phyloP scores from a whole-genome alignment of 2,113 vertebrate species.

The Rallus limicola region DNA sequence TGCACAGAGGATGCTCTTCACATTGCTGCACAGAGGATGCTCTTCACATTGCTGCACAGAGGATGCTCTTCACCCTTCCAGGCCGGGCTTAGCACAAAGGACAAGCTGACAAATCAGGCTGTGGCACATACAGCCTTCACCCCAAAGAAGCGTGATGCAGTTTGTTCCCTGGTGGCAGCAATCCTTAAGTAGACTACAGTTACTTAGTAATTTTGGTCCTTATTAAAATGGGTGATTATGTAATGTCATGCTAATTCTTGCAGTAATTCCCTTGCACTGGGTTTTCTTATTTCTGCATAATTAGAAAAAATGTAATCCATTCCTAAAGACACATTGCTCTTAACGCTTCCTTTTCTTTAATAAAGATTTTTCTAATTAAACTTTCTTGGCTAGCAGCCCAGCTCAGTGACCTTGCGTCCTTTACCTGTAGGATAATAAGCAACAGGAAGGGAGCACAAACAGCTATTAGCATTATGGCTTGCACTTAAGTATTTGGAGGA shows the following conservation, averaged over 20 bases:
- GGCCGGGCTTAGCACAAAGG: background rate
- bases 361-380: constrained; percentile 36
- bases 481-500: background rate
- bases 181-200: background rate
- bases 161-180: constrained; percentile 5
- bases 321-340: constrained; percentile 47
- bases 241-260: constrained; percentile 70
- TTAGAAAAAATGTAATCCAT: constrained; percentile 63
- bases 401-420: constrained; percentile 2
- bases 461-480: background rate
- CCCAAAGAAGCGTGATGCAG: background rate
- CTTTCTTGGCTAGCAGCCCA: background rate
- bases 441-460: background rate
- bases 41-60: accelerated
- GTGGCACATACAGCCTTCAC: background rate
- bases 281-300: constrained; percentile 69
- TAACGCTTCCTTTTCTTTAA: constrained; percentile 9
- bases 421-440: constrained; percentile 35
- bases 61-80: background rate
- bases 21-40: accelerated
- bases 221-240: constrained; percentile 47
- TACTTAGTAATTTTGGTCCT: constrained; percentile 20
- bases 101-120: background rate
- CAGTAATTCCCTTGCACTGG: constrained; percentile 59
- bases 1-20: background rate